These are phyloP conservation scores for Phyllotreta striolata DNA, from an alignment of 2,888 invertebrate species.

Conservation along the genomic window DNA sequence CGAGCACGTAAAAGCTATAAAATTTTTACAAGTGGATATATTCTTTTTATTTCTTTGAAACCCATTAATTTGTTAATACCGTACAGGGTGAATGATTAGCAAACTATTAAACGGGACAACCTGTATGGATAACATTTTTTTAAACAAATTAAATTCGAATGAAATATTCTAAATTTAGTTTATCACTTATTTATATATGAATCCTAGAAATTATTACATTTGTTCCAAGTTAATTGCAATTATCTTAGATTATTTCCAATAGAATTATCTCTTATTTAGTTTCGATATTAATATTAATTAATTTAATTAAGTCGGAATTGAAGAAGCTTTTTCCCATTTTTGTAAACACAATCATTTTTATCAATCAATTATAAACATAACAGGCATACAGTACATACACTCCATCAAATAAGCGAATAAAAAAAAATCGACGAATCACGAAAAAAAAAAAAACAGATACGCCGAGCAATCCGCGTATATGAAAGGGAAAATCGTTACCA, in stretches of 20 bases:
- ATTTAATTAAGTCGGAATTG: too few relatives aligned
- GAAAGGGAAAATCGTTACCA: too few relatives aligned
- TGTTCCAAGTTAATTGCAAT: slow-evolving; percentile 6
- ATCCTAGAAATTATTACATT: slow-evolving; percentile 11
- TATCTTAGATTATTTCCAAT: slow-evolving; percentile 1
- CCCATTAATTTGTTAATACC: slow-evolving; percentile 11
- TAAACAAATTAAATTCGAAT: background rate
- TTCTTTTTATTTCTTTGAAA: slow-evolving; percentile 5
- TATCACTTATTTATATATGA: slow-evolving; percentile 8
- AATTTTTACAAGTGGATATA: slow-evolving; percentile 10
- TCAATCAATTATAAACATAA: too few relatives aligned
- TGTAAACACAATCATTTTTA: too few relatives aligned
- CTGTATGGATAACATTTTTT: background rate
- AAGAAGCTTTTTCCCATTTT: too few relatives aligned
- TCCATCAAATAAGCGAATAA: too few relatives aligned
- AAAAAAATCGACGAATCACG: too few relatives aligned
- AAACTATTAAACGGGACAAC: too few relatives aligned
- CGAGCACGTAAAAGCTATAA: slow-evolving; percentile 18
- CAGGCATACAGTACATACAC: too few relatives aligned
- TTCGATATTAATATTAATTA: background rate
- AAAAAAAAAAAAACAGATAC: too few relatives aligned
- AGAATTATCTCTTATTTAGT: background rate
- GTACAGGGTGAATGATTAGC: background rate
- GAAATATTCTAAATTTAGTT: slow-evolving; percentile 10
- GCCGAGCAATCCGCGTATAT: too few relatives aligned